Base-by-base conservation (phyloP, 2,797 vertebrate genomes). In the Staurois parvus region DNA sequence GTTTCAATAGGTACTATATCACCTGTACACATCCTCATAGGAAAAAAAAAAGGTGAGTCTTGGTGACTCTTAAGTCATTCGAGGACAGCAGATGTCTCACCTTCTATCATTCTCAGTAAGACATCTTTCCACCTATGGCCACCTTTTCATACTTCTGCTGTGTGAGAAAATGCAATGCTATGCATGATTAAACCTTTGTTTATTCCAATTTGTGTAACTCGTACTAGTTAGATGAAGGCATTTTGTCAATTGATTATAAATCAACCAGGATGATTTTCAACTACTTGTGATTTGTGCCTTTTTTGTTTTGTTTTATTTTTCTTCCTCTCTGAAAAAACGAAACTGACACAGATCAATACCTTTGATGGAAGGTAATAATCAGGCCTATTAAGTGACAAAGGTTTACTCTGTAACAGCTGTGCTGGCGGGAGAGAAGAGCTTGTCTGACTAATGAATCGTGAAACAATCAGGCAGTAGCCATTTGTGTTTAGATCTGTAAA, bases 401-500 rank as follows among this genome's bases (percentile, higher is more conserved):
- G 97, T 99, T 98, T 98, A 97, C 97, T 97, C 97, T 97, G 97
- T 96, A 99, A 99, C 98, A 99, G 98, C 98, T 99, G 98, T 97
- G 96, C 97, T 98, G 97, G 97, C 96, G 94, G 95, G 95, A 94
- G 95, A 97, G 96, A 95, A 96, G 97, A 97, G 96, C 97, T 97
- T 99, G 98, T 99, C 98, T 98, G 97, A 98, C 97, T 99, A 99
- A 99, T 99, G 98, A 99, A 99, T 99, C 97, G 98, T 99, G 98
- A 99, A 99, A 99, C 97, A 99, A 98, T 99, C 98, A 98, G 97
- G 98, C 98, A 97, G 96, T 97, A 96, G 97, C 97, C 97, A 97
- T 99, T 99, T 99, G 98, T 99, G 97, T 99, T 99, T 98, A 98
- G 98, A 99, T 99, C 97, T 99, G 98, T 99, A 99, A 99, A 99